These are phyloP conservation scores for Potamarius usumacintae DNA, from an alignment of 2,113 vertebrate species.

Conservation along the genomic window DNA sequence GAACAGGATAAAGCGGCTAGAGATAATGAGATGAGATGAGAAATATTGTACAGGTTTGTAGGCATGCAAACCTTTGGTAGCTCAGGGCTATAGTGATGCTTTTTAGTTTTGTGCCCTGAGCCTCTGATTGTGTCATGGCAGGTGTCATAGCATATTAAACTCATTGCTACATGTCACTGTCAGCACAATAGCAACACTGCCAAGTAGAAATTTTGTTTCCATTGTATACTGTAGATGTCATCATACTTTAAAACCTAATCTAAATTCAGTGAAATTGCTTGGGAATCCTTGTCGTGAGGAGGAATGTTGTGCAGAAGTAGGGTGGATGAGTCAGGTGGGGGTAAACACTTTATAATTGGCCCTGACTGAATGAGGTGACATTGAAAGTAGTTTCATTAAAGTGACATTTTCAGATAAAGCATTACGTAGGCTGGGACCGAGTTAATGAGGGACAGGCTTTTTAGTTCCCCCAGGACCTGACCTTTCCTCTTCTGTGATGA, in stretches of 20 bases:
- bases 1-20: no score
- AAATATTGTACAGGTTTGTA: background rate
- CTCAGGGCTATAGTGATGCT: background rate
- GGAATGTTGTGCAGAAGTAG: background rate
- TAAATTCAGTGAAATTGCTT: slow-evolving; percentile 16
- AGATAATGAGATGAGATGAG: no score
- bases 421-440: slow-evolving; percentile 55
- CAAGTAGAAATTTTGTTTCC: background rate
- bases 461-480: slow-evolving; percentile 66
- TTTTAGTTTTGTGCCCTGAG: slow-evolving; percentile 3
- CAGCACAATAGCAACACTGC: background rate
- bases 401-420: slow-evolving; percentile 69
- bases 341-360: slow-evolving; percentile 38
- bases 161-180: slow-evolving; percentile 2
- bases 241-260: slow-evolving; percentile 1
- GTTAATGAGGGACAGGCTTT: slow-evolving; percentile 71
- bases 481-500: slow-evolving; percentile 71
- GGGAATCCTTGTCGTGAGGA: slow-evolving; percentile 6
- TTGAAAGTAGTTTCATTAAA: slow-evolving; percentile 49
- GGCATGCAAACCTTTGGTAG: background rate
- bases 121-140: slow-evolving; percentile 2
- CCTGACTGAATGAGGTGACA: slow-evolving; percentile 42
- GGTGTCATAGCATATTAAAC: slow-evolving; percentile 8
- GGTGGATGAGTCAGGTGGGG: slow-evolving; percentile 27
- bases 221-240: background rate